Evolutionary conservation across 2,888 invertebrate genomes (phyloP).

Genomic region (Dromius quadrimaculatus): DNA sequence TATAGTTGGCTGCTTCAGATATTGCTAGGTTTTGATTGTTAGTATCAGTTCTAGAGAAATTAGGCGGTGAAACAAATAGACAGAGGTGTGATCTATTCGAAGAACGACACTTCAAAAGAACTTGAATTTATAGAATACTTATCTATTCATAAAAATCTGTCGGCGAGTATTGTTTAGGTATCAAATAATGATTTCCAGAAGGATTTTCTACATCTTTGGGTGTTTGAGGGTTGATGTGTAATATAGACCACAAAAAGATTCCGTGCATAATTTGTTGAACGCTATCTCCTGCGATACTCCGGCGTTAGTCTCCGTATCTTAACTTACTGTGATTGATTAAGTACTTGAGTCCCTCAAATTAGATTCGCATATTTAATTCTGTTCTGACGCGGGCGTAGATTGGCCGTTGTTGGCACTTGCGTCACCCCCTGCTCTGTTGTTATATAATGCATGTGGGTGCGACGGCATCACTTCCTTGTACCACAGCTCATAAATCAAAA

Average conservation of each 20-base stretch:
- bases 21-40: too few relatives aligned
- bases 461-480: slow-evolving; percentile 63
- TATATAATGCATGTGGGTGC: slow-evolving; percentile 58
- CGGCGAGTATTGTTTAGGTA: too few relatives aligned
- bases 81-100: too few relatives aligned
- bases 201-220: background rate
- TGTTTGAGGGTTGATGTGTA: background rate
- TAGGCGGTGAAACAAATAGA: too few relatives aligned
- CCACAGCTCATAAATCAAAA: slow-evolving; percentile 65
- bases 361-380: slow-evolving; percentile 67
- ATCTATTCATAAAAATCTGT: too few relatives aligned
- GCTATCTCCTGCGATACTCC: slow-evolving; percentile 63
- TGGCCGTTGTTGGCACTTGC: slow-evolving; percentile 52
- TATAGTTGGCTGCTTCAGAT: too few relatives aligned
- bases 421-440: slow-evolving; percentile 45
- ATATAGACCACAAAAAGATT: background rate
- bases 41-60: too few relatives aligned
- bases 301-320: slow-evolving; percentile 55
- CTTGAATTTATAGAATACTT: too few relatives aligned
- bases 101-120: too few relatives aligned
- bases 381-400: slow-evolving; percentile 59
- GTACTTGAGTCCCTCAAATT: slow-evolving; percentile 65
- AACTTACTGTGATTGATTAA: slow-evolving; percentile 64
- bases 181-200: too few relatives aligned
- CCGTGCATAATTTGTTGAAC: slow-evolving; percentile 16